Evolutionary conservation across 2,797 vertebrate genomes (phyloP).

Genomic region (Rhinogobio ventralis): DNA sequence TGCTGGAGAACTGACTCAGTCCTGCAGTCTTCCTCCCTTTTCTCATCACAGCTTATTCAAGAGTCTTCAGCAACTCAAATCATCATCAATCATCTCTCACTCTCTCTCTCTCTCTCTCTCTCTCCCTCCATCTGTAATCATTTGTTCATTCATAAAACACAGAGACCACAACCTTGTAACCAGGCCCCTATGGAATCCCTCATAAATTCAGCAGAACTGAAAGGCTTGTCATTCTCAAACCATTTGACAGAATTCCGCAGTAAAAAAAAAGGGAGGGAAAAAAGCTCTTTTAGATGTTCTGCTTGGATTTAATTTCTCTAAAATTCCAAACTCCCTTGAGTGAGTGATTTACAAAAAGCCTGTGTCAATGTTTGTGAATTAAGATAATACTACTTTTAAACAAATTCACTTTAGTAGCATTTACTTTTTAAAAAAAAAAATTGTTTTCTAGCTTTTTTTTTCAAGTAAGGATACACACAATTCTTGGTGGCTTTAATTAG

Average conservation of each 20-base stretch:
- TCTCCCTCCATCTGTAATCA: background rate
- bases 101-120: background rate
- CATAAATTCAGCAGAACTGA: background rate
- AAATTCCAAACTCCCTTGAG: background rate
- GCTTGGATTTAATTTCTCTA: background rate
- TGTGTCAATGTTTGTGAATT: background rate
- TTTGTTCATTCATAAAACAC: background rate
- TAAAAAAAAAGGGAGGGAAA: background rate
- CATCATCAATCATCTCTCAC: background rate
- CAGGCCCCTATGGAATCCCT: background rate
- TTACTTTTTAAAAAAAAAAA: background rate
- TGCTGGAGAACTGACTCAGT: background rate
- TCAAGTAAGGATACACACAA: no score
- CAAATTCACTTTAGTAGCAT: background rate
- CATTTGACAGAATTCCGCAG: background rate
- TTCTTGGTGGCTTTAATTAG: background rate
- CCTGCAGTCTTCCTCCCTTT: background rate
- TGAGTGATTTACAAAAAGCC: background rate
- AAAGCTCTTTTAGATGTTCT: background rate
- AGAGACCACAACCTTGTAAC: background rate
- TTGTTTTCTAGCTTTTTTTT: no score
- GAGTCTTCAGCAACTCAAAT: slow-evolving; percentile 16
- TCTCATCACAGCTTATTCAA: slow-evolving; percentile 13
- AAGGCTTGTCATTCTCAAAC: background rate
- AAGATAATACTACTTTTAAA: background rate